Percentiles rank a stretch among this genome's conserved stretches.
These are phyloP conservation scores for Daktulosphaira vitifoliae DNA, from an alignment of 1,140 invertebrate genomes.

Conservation along the genomic window DNA sequence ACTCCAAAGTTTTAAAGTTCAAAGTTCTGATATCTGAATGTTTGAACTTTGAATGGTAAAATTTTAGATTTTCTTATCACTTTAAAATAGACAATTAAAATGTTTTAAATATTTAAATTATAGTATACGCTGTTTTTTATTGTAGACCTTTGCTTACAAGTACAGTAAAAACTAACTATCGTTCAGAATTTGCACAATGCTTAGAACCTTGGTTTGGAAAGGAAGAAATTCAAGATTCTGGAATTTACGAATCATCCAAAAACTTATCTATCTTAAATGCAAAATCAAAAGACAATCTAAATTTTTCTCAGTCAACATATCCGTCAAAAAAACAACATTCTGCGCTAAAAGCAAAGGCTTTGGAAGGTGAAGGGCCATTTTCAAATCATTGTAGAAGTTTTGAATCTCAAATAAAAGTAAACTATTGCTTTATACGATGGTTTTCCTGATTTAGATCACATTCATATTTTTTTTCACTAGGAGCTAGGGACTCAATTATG, in stretches of 20 bases:
- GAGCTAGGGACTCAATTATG: slow-evolving; percentile 55
- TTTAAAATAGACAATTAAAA: neutral
- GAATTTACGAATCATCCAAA: slow-evolving; percentile 14
- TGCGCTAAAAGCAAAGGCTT: slow-evolving; percentile 44
- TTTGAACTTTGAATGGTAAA: neutral
- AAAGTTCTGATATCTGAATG: neutral
- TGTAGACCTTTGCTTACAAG: slow-evolving; percentile 50
- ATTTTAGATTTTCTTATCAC: neutral
- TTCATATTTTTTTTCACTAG: slow-evolving; percentile 38
- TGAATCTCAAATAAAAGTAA: slow-evolving; percentile 52
- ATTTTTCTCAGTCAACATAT: slow-evolving; percentile 11
- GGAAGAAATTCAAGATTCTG: slow-evolving; percentile 4
- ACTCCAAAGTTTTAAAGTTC: neutral
- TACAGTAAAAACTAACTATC: slow-evolving; percentile 55
- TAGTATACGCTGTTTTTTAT: slow-evolving; percentile 12
- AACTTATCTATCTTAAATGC: neutral
- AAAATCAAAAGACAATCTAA: slow-evolving; percentile 23
- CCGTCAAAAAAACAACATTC: slow-evolving; percentile 46
- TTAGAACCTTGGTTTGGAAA: slow-evolving; percentile 54
- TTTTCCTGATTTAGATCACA: neutral
- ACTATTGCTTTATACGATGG: neutral
- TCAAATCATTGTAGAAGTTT: slow-evolving; percentile 56
- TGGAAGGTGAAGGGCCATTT: slow-evolving; percentile 53
- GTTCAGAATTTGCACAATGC: slow-evolving; percentile 54
- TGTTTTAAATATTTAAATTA: neutral